Percentiles rank a stretch among this genome's conserved stretches.
Conservation (phyloP, 2,888 invertebrate species). For the Celastrina argiolus region DNA sequence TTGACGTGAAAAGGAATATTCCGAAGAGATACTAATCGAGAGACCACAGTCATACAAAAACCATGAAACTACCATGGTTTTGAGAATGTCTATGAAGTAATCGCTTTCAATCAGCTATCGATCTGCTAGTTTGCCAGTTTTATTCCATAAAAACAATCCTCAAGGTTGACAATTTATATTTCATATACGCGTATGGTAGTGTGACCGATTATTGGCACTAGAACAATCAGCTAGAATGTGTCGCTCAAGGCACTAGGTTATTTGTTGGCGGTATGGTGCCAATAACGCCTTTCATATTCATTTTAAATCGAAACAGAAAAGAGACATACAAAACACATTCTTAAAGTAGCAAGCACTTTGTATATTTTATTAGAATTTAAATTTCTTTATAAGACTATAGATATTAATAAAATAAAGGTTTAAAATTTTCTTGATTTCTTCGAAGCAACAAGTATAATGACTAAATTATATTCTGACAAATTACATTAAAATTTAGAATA, state of each 20-base stretch:
- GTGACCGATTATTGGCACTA: background rate
- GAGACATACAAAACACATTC: background rate
- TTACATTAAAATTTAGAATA: background rate
- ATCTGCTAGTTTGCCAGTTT: too few species aligned
- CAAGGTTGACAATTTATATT: background rate
- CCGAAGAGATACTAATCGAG: too few species aligned
- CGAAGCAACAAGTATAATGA: background rate
- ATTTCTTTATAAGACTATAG: too few species aligned
- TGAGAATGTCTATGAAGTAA: too few species aligned
- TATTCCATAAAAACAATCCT: background rate
- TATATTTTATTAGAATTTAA: too few species aligned
- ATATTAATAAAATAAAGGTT: background rate
- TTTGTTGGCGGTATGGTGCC: background rate
- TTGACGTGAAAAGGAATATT: slow-evolving; percentile 23
- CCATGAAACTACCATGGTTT: too few species aligned
- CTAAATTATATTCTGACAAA: background rate
- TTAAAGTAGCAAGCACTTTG: background rate
- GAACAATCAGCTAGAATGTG: background rate
- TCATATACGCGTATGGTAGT: background rate
- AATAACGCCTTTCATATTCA: background rate
- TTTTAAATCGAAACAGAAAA: background rate
- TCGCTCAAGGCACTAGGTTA: background rate
- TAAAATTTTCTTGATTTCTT: background rate
- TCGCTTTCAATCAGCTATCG: too few species aligned
- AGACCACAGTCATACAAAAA: too few species aligned